phyloP scores from a whole-genome alignment of 1,140 invertebrate species.

The Orius laevigatus region DNA sequence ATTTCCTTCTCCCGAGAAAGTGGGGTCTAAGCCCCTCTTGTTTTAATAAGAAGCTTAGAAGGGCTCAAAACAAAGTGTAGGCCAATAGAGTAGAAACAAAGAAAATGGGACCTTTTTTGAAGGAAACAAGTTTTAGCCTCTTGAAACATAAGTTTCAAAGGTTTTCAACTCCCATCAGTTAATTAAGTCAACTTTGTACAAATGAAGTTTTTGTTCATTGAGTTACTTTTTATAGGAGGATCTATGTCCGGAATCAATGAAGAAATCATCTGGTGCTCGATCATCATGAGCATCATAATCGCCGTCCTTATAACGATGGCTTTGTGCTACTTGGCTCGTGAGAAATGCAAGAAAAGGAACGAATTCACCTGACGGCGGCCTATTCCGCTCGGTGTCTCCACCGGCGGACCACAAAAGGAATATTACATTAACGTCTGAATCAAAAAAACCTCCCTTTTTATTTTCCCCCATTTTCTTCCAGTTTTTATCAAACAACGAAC shows the following conservation, averaged over 20 bases:
- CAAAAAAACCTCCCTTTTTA: not conserved
- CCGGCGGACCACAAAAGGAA: conserved; percentile 13
- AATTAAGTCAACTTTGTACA: no score
- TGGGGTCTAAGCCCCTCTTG: not conserved
- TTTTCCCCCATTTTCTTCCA: not conserved
- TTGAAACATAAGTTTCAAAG: conserved; percentile 2
- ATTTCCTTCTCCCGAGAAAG: no score
- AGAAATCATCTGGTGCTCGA: conserved; percentile 72
- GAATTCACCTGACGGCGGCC: conserved; percentile 18
- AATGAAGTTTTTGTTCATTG: no score
- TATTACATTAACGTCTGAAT: conserved; percentile 19
- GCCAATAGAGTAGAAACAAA: conserved; percentile 8
- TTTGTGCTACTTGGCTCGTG: conserved; percentile 57
- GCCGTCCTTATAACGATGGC: conserved; percentile 61
- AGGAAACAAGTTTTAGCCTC: conserved; percentile 5
- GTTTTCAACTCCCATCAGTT: no score
- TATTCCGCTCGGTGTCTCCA: conserved; percentile 4
- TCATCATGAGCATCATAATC: conserved; percentile 69
- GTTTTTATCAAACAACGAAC: no score
- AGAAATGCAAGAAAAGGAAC: conserved; percentile 55
- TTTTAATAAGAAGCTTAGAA: not conserved
- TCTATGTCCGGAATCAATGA: conserved; percentile 65
- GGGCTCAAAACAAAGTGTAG: conserved; percentile 4
- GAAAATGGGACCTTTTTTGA: conserved; percentile 2
- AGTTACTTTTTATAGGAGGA: conserved; percentile 22